Base-by-base conservation (phyloP, 2,888 invertebrate genomes). In the Magallana nippona region DNA sequence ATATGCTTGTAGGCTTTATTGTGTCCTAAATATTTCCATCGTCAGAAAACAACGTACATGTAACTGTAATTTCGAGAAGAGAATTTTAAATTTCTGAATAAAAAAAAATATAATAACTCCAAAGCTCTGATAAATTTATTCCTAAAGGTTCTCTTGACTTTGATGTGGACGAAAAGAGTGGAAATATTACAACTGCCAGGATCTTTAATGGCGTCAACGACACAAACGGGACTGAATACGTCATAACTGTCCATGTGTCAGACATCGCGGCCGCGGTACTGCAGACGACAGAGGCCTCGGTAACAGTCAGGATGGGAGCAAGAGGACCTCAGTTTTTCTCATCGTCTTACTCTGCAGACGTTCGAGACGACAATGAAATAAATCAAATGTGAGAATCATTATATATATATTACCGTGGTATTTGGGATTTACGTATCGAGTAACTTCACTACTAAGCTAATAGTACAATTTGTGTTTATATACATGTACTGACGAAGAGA, bases 291-390 rank as follows among this genome's bases (percentile, higher is more conserved):
- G 89, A 88, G 10, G 87, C 90, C 60, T 92, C 92, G 13, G 89
- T 94, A n/a, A 92, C 92, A 82, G 98, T 99, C 93, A 97, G 98
- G 32, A 98, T 98, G 27, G 99, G 99, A 84, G 98, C 98, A 93
- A 95, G 98, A 56, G 97, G 98, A 0, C 99, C 99, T 0, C 99
- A 99, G 95, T 99, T 99, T 95, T 98, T 98, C 94, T 96, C 98
- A 96, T 97, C 97, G 3, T 97, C 97, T 91, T 99, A 99, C 94
- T 97, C 97, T 93, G 98, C 98, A 0, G 97, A 98, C 93, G 98
- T 99, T 89, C 98, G 98, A 1, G 99, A 99, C 95, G 98, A 98
- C 94, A 97, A 98, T 95, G 97, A 97, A 94, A 98, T 98, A 95
- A 98, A 98, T 94, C 98, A 98, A 78, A 98, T 98, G 98, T 98